Evolutionary conservation across 35 echinoderm and acorn worm species (phyloP).

Genomic region (Patiria miniata): DNA sequence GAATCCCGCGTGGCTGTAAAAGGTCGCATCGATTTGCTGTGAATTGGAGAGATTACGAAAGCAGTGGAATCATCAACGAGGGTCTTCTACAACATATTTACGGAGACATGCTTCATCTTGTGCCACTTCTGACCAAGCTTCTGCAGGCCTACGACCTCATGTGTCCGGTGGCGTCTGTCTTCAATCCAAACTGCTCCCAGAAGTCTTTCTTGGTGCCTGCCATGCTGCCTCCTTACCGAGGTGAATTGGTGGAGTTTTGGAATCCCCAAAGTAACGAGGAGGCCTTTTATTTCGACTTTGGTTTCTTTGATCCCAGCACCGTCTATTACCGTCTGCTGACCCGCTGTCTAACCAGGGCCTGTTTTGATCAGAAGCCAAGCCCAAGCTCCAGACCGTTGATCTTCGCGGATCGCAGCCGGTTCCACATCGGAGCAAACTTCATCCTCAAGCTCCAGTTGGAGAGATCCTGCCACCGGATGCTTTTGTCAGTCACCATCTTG

Average conservation of each 20-base stretch:
- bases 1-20: not conserved
- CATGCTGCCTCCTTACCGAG: slow-evolving; percentile 9
- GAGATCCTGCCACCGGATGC: not conserved
- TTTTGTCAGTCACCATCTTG: not conserved
- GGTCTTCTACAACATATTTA: slow-evolving; percentile 27
- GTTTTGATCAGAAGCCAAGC: not conserved
- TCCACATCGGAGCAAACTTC: not conserved
- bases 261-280: not conserved
- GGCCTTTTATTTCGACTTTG: slow-evolving; percentile 50
- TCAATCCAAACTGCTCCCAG: not conserved
- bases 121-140: not conserved
- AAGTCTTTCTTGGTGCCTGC: not conserved
- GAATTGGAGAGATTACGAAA: slow-evolving; percentile 18
- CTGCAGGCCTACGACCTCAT: not conserved
- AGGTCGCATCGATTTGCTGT: not conserved
- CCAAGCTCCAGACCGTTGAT: not conserved
- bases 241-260: not conserved
- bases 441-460: slow-evolving; percentile 22
- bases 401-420: not conserved
- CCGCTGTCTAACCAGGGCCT: not conserved
- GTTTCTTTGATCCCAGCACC: not conserved
- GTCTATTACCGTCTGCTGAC: slow-evolving; percentile 39
- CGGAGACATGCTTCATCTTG: not conserved
- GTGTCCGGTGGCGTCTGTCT: not conserved
- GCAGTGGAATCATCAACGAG: slow-evolving; percentile 8